phyloP scores from a whole-genome alignment of 2,888 invertebrate genomes.

The Caenorhabditis wallacei region DNA sequence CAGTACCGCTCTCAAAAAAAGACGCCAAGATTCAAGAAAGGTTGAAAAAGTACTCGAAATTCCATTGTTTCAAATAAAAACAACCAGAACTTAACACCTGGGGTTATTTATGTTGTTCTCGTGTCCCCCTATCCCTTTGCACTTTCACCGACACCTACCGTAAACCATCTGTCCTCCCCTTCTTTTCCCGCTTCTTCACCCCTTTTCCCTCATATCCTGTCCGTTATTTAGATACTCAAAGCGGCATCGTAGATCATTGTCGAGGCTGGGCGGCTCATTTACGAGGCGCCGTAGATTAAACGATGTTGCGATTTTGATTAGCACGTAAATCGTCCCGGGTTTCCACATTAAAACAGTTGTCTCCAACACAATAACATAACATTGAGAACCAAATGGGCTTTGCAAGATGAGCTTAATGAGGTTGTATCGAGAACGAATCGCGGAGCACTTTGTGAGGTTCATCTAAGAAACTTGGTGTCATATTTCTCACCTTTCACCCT shows the following conservation, averaged over 20 bases:
- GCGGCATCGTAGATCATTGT: slow-evolving; percentile 58
- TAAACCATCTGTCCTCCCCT: neutral
- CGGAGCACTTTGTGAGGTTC: slow-evolving; percentile 16
- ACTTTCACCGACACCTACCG: slow-evolving; percentile 9
- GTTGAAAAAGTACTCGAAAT: no score
- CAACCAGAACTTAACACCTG: no score
- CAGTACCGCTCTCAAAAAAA: no score
- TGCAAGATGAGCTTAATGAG: slow-evolving; percentile 30
- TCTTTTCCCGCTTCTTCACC: no score
- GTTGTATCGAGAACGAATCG: neutral
- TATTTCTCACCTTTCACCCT: slow-evolving; percentile 37
- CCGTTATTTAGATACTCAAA: slow-evolving; percentile 50
- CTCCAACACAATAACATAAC: slow-evolving; percentile 56
- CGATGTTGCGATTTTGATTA: slow-evolving; percentile 43
- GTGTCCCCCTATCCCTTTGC: neutral
- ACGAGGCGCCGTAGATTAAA: slow-evolving; percentile 49
- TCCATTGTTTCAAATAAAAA: no score
- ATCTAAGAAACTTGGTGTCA: slow-evolving; percentile 33
- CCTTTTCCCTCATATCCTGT: slow-evolving; percentile 1
- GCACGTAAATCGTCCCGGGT: slow-evolving; percentile 33
- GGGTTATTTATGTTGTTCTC: no score
- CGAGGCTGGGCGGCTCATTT: slow-evolving; percentile 42
- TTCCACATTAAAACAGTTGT: slow-evolving; percentile 28
- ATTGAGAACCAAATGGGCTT: slow-evolving; percentile 44
- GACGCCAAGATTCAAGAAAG: no score